Percentiles rank a stretch among this genome's conserved stretches.
Evolutionary conservation across 2,113 vertebrate genomes (phyloP).

Genomic region (Lagopus leucura): DNA sequence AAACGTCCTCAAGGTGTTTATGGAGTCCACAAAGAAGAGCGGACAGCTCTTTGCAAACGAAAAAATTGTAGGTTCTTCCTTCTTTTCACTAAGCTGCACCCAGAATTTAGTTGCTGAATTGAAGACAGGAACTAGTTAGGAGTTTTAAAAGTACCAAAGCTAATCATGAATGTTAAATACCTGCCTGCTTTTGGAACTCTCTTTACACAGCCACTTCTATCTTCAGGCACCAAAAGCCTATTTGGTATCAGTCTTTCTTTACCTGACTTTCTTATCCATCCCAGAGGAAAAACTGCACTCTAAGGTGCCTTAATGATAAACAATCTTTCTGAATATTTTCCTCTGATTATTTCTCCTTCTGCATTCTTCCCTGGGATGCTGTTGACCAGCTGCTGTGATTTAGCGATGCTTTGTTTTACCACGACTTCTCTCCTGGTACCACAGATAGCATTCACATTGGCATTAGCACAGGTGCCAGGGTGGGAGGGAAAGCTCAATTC

Average conservation of each 20-base stretch:
- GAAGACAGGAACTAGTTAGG: not conserved
- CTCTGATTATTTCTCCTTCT: not conserved
- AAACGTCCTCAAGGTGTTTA: slow-evolving; percentile 9
- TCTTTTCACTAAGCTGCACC: not conserved
- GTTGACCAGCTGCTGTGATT: not conserved
- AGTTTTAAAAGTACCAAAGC: not conserved
- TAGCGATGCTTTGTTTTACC: not conserved
- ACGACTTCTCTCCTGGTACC: not conserved
- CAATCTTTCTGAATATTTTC: not conserved
- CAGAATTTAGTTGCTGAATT: not conserved
- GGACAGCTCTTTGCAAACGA: not conserved
- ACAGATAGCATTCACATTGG: not conserved
- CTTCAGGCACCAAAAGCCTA: not conserved
- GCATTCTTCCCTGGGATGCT: not conserved
- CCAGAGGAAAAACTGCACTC: not conserved
- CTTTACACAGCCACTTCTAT: not conserved
- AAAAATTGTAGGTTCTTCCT: not conserved
- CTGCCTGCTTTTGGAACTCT: not conserved
- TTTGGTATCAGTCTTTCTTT: not conserved
- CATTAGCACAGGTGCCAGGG: not conserved
- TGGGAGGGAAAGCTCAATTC: not conserved
- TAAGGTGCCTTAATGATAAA: not conserved
- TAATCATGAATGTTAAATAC: not conserved
- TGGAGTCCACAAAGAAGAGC: not conserved
- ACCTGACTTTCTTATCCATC: not conserved